A percentile compares a stretch with the other conserved stretches of the same genome.
These are phyloP conservation scores for Clavelina lepadiformis DNA, from an alignment of 23 tunicate species.

Conservation along the genomic window DNA sequence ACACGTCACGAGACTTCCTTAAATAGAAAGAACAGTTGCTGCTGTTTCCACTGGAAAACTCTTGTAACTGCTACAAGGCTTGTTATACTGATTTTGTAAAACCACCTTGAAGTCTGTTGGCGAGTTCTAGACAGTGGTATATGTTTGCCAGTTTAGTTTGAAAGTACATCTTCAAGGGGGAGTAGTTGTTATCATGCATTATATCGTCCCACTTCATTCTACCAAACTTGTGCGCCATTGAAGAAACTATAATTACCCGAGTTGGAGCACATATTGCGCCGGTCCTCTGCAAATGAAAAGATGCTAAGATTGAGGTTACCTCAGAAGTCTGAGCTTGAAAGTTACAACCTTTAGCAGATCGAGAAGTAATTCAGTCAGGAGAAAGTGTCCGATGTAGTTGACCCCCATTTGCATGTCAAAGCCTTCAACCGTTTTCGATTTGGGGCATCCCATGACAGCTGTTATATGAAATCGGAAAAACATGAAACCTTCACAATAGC, in stretches of 20 bases:
- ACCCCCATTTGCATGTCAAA: slow-evolving; percentile 47
- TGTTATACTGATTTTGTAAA: too few species aligned
- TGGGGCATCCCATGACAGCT: slow-evolving; percentile 51
- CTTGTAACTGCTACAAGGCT: too few species aligned
- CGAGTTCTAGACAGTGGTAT: slow-evolving; percentile 53
- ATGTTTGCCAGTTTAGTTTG: slow-evolving; percentile 75
- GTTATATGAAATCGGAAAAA: too few species aligned
- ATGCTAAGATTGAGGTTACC: too few species aligned
- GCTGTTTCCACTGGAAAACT: too few species aligned
- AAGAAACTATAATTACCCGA: slow-evolving; percentile 61
- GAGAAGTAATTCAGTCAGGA: slow-evolving; percentile 44
- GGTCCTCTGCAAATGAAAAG: too few species aligned
- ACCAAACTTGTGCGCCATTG: slow-evolving; percentile 53
- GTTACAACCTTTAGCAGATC: slow-evolving; percentile 57
- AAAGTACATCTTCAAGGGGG: slow-evolving; percentile 53
- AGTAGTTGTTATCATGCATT: slow-evolving; percentile 65
- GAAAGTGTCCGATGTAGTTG: slow-evolving; percentile 60
- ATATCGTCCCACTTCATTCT: slow-evolving; percentile 79
- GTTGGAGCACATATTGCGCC: slow-evolving; percentile 74
- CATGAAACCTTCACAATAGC: too few species aligned
- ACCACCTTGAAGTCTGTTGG: too few species aligned
- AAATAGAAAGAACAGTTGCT: too few species aligned
- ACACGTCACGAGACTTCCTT: slow-evolving; percentile 78
- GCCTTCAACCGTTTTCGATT: slow-evolving; percentile 40
- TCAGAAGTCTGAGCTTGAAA: too few species aligned